These are phyloP conservation scores for Phortica okadai DNA, from an alignment of 2,888 invertebrate genomes.

Conservation along the genomic window DNA sequence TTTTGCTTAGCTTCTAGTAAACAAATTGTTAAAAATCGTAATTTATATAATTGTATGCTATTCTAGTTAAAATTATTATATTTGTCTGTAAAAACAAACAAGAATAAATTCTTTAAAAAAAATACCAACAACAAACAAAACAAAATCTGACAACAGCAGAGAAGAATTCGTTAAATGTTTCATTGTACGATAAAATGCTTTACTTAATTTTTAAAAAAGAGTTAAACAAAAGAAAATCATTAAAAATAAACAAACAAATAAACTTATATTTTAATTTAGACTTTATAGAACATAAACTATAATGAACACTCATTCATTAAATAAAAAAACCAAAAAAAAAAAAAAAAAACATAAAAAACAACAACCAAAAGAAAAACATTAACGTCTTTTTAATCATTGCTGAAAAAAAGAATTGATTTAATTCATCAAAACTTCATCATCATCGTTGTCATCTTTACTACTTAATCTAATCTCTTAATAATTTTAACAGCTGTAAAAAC, in stretches of 20 bases:
- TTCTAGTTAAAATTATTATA: conserved; percentile 49
- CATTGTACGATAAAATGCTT: conserved; percentile 68
- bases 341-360: conserved; percentile 39
- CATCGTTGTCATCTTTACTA: not conserved
- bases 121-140: conserved; percentile 33
- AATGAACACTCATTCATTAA: conserved; percentile 51
- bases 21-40: conserved; percentile 53
- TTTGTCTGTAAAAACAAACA: conserved; percentile 62
- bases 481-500: conserved; percentile 61
- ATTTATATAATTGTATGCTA: conserved; percentile 55
- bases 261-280: conserved; percentile 63
- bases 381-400: conserved; percentile 26
- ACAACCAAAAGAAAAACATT: conserved; percentile 35
- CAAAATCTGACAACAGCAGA: conserved; percentile 32
- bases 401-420: conserved; percentile 32
- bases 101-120: conserved; percentile 57
- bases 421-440: not conserved
- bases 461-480: not conserved
- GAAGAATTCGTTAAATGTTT: conserved; percentile 71
- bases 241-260: conserved; percentile 58
- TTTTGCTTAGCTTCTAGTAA: conserved; percentile 60
- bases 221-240: conserved; percentile 47
- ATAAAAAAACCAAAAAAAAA: conserved; percentile 43
- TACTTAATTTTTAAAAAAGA: conserved; percentile 62
- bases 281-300: conserved; percentile 43